These are phyloP conservation scores for Sus cebifrons DNA, from an alignment of 2,797 vertebrate genomes.

Conservation along the genomic window DNA sequence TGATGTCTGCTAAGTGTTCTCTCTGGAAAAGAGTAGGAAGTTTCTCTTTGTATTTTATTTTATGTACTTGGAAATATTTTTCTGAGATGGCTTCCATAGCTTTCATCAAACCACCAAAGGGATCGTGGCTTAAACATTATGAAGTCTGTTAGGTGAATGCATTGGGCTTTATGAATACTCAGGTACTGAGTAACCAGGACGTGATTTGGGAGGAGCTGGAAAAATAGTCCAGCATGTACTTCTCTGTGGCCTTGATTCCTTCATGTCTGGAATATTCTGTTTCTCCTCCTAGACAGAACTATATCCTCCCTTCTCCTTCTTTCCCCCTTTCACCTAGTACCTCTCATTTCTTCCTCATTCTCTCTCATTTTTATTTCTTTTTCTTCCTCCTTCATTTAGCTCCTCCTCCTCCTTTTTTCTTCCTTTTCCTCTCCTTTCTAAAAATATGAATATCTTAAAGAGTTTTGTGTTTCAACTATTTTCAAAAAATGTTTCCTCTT, in stretches of 20 bases:
- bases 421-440: neutral
- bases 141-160: neutral
- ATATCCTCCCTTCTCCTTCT: neutral
- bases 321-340: neutral
- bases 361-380: neutral
- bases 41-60: neutral
- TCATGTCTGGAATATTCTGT: neutral
- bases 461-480: conserved; percentile 51
- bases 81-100: neutral
- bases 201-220: neutral
- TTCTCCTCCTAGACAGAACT: neutral
- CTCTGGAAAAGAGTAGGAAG: conserved; percentile 12
- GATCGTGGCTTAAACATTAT: neutral
- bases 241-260: neutral
- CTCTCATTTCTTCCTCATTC: neutral
- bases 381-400: neutral
- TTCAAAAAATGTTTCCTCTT: conserved; percentile 44
- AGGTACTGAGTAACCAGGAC: neutral
- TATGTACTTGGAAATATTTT: neutral
- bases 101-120: neutral
- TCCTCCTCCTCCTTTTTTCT: neutral
- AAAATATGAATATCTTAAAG: conserved; percentile 31
- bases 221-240: neutral
- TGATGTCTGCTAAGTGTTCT: neutral
- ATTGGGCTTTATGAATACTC: neutral